Percentiles rank a stretch among this genome's conserved stretches.
Conservation (phyloP, 2,113 vertebrate species). For the Trichechus manatus region DNA sequence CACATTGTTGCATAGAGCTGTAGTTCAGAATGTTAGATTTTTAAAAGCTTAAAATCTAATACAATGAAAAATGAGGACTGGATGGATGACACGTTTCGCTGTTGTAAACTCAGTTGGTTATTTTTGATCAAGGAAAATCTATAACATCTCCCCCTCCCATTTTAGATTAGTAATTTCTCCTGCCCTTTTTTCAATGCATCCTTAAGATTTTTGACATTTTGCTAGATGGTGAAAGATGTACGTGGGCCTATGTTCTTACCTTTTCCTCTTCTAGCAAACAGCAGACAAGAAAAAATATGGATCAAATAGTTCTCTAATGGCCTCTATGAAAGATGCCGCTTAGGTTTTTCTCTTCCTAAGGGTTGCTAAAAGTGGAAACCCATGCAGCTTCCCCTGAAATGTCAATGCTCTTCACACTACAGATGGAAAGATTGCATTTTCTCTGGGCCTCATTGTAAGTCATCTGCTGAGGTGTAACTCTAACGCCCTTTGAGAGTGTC, state of each 20-base stretch:
- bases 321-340: conserved; percentile 69
- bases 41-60: not conserved
- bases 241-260: not conserved
- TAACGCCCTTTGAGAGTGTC: conserved; percentile 26
- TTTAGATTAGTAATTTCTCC: not conserved
- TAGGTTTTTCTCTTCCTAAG: conserved; percentile 77
- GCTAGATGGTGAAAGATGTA: not conserved
- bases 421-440: conserved; percentile 31
- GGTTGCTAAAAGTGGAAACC: conserved; percentile 40
- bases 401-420: conserved; percentile 43
- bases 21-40: not conserved
- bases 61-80: not conserved
- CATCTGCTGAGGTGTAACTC: conserved; percentile 58
- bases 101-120: not conserved
- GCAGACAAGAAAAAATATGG: not conserved
- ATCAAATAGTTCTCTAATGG: not conserved
- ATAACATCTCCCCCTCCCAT: too few species aligned
- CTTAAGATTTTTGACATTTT: not conserved
- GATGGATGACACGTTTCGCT: not conserved
- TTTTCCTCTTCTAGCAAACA: not conserved
- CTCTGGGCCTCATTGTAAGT: conserved; percentile 26
- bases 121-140: not conserved
- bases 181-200: not conserved
- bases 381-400: conserved; percentile 14
- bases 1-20: not conserved